Evolutionary conservation across 2,888 invertebrate genomes (phyloP), one percentile per base, ranked within the genome.

Genomic region (Lasioglossum figueresi): DNA sequence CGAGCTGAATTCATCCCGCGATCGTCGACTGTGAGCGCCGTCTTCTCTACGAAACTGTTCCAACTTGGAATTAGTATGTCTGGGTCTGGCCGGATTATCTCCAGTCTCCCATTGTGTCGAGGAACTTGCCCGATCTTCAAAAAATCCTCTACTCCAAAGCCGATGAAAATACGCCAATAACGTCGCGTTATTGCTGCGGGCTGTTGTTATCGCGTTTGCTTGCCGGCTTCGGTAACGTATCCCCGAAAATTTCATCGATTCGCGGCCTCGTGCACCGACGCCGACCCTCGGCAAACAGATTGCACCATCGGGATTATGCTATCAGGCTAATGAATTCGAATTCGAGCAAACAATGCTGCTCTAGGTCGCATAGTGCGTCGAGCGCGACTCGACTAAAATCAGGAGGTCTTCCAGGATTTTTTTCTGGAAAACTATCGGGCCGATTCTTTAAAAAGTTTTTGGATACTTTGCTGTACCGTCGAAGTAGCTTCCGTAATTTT

Each of bases 1-100:
- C 68, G 45, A 68, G 71, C 70, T 76, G 82, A 84, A 83, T 86
- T 84, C 82, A 83, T 86, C 48, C 74, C 56, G 31, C 76, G 79
- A 86, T 83, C 79, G 79, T 74, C 71, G 45, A 63, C 31, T 40
- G 74, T 74, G 72, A 81, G 68, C 56, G 52, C 37, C 72, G 40
- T 83, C 63, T 45, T 79, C 72, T 66, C 45, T 37, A 12, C 40
- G 43, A 73, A 80, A 74, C 82, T 78, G 66, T n/a, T 31, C 16
- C 10, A 71, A 71, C 74, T 82, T 85, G 34, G n/a, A 80, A 68
- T 48, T 43, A 63, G 5, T 45, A 34, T 19, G 68, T 70, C 48
- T 43, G 56, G 59, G n/a, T 34, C 8, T 43, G 34, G 27, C 10
- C 43, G 19, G 45, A 34, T 59, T 52, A 52, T 66, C 37, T 4